Evolutionary conservation across 2,797 vertebrate genomes (phyloP).

Genomic region (Cyprinella venusta): DNA sequence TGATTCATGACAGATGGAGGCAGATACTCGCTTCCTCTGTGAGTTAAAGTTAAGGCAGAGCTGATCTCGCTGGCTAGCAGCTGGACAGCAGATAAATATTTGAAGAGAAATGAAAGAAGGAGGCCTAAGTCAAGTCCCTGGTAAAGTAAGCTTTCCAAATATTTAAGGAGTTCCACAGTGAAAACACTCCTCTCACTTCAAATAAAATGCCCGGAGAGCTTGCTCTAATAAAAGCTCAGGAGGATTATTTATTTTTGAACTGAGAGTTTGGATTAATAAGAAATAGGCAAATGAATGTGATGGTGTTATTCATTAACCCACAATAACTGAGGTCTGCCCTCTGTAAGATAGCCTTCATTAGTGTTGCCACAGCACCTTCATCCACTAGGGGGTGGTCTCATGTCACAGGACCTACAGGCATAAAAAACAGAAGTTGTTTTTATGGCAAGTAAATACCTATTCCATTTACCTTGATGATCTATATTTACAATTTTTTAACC

Average conservation of each 20-base stretch:
- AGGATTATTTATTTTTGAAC: constrained; percentile 49
- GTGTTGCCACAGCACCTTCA: constrained; percentile 1
- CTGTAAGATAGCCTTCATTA: background rate
- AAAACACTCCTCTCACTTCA: constrained; percentile 55
- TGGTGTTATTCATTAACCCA: constrained; percentile 45
- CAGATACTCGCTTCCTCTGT: constrained; percentile 10
- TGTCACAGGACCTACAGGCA: constrained; percentile 32
- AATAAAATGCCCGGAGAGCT: constrained; percentile 48
- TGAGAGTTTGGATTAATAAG: constrained; percentile 40
- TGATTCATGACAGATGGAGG: constrained; percentile 7
- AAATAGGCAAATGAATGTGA: constrained; percentile 39
- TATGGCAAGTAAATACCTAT: constrained; percentile 28
- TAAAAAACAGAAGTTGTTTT: constrained; percentile 34
- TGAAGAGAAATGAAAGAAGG: constrained; percentile 58
- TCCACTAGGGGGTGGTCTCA: constrained; percentile 59
- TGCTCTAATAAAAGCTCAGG: constrained; percentile 47
- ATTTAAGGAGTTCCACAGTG: constrained; percentile 56
- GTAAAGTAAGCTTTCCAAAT: constrained; percentile 58
- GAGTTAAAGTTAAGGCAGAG: constrained; percentile 39
- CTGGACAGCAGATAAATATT: constrained; percentile 59
- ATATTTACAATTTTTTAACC: background rate
- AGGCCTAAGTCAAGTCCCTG: constrained; percentile 51
- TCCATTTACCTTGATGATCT: constrained; percentile 39
- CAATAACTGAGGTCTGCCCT: constrained; percentile 10
- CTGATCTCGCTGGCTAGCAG: constrained; percentile 38